Evolutionary conservation across 1,140 invertebrate species (phyloP).

Genomic region (Musca domestica): DNA sequence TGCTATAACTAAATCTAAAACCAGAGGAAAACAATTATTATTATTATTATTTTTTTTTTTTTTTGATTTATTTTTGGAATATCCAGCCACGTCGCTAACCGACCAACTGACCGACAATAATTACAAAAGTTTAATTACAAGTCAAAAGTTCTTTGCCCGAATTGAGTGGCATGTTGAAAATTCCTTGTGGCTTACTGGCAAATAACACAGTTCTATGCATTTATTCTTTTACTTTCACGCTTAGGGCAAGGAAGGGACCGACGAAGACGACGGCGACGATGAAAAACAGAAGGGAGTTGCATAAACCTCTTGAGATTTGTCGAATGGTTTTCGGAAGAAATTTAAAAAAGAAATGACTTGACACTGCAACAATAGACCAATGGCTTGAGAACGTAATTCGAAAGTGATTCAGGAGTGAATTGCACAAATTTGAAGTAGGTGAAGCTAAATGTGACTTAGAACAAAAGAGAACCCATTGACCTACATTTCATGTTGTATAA

Average conservation of each 20-base stretch:
- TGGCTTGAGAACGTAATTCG: too few species aligned
- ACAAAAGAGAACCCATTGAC: slow-evolving; percentile 2
- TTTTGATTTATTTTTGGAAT: too few species aligned
- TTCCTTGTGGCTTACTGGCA: slow-evolving; percentile 9
- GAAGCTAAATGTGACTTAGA: not conserved
- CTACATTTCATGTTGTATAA: not conserved
- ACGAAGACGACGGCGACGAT: not conserved
- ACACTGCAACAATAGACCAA: too few species aligned
- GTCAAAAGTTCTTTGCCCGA: slow-evolving; percentile 4
- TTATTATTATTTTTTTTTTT: too few species aligned
- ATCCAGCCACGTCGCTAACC: not conserved
- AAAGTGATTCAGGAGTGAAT: slow-evolving; percentile 1
- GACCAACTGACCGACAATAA: not conserved
- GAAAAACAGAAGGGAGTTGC: slow-evolving; percentile 3
- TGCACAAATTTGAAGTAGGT: slow-evolving; percentile 2
- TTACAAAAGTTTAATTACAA: slow-evolving; percentile 21
- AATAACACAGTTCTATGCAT: not conserved
- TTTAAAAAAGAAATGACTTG: too few species aligned
- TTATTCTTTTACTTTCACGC: slow-evolving; percentile 1
- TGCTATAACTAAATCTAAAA: too few species aligned
- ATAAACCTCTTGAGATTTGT: slow-evolving; percentile 18
- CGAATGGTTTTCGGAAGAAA: too few species aligned
- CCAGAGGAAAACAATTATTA: too few species aligned
- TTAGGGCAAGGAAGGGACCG: not conserved
- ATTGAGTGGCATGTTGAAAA: not conserved